phyloP scores from a whole-genome alignment of 1,140 invertebrate species.

The Caenorhabditis latens region DNA sequence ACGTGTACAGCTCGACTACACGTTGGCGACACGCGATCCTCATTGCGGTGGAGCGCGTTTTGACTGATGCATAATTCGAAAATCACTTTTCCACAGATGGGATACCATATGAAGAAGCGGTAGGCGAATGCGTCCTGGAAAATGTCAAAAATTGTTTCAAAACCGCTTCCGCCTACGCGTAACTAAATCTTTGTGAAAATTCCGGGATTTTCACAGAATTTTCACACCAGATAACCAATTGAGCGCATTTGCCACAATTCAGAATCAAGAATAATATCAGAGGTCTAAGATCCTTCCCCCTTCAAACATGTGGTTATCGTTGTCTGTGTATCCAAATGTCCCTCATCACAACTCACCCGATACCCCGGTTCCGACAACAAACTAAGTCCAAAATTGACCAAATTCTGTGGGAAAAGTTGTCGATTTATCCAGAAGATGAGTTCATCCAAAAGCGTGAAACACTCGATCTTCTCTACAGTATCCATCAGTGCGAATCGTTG shows the following conservation, averaged over 20 bases:
- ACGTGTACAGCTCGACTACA: constrained; percentile 61
- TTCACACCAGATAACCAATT: too few relatives aligned
- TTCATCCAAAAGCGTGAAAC: constrained; percentile 49
- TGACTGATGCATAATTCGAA: constrained; percentile 12
- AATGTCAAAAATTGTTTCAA: not conserved
- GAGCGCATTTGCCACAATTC: too few relatives aligned
- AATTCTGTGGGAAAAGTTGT: constrained; percentile 57
- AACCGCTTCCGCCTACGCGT: not conserved
- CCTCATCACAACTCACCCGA: constrained; percentile 34
- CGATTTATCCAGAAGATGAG: constrained; percentile 62
- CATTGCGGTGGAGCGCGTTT: not conserved
- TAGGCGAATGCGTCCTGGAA: constrained; percentile 55
- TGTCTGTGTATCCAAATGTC: too few relatives aligned
- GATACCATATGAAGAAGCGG: constrained; percentile 63
- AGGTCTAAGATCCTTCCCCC: too few relatives aligned
- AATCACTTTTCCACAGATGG: constrained; percentile 43
- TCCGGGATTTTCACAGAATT: too few relatives aligned
- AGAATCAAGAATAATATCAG: too few relatives aligned
- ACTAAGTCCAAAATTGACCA: constrained; percentile 54
- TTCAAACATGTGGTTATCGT: too few relatives aligned
- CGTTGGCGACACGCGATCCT: not conserved
- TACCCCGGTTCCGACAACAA: constrained; percentile 57
- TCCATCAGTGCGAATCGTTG: not conserved
- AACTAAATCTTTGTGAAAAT: not conserved
- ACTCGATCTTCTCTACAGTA: not conserved